Evolutionary conservation across 2,888 invertebrate genomes (phyloP).

Genomic region (Amitus sp.): DNA sequence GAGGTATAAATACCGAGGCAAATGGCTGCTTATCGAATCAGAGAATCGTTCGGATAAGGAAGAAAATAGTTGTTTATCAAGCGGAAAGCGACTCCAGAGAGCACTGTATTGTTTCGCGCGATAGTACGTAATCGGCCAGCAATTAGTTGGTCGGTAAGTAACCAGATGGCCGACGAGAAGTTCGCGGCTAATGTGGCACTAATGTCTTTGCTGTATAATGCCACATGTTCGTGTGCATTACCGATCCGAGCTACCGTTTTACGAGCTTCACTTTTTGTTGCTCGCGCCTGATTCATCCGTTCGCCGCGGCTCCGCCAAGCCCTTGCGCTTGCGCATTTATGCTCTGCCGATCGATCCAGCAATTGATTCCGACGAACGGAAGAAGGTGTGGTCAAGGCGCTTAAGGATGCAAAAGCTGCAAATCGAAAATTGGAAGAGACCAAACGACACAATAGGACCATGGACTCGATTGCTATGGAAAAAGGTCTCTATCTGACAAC

Average conservation of each 20-base stretch:
- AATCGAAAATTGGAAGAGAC: neutral
- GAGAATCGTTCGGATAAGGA: slow-evolving; percentile 7
- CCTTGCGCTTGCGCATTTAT: slow-evolving; percentile 1
- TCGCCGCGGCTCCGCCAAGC: too few species aligned
- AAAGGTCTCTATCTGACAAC: too few species aligned
- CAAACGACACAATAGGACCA: neutral
- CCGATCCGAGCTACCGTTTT: slow-evolving; percentile 40
- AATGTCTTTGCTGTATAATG: slow-evolving; percentile 51
- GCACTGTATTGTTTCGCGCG: slow-evolving; percentile 18
- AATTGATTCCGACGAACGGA: too few species aligned
- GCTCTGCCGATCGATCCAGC: too few species aligned
- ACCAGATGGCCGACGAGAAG: slow-evolving; percentile 59
- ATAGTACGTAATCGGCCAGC: slow-evolving; percentile 55
- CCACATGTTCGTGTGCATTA: slow-evolving; percentile 33
- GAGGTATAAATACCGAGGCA: neutral
- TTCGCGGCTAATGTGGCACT: slow-evolving; percentile 60
- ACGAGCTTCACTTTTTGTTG: slow-evolving; percentile 40
- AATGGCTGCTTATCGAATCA: neutral
- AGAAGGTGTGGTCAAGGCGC: slow-evolving; percentile 43
- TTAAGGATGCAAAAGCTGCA: slow-evolving; percentile 25
- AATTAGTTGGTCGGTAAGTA: slow-evolving; percentile 53
- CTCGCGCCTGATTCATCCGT: neutral
- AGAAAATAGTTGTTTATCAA: slow-evolving; percentile 26
- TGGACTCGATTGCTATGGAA: neutral
- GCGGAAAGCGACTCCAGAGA: neutral